These are phyloP conservation scores for Athrips mouffetella DNA, from an alignment of 2,888 invertebrate genomes.

Conservation along the genomic window DNA sequence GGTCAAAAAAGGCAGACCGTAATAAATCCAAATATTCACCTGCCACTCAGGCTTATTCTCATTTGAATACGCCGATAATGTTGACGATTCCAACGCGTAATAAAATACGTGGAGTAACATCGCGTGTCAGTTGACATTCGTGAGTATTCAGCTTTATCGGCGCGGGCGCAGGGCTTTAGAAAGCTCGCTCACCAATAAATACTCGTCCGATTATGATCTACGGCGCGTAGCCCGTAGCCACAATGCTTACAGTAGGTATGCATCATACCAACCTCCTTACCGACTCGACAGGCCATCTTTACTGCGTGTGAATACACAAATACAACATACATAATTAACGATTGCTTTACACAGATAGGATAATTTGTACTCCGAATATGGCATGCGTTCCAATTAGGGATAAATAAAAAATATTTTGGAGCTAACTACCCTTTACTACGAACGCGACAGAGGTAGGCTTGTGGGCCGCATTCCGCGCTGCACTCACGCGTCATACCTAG, in stretches of 20 bases:
- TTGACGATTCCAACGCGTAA: slow-evolving; percentile 41
- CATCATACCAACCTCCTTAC: slow-evolving; percentile 19
- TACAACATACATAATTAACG: slow-evolving; percentile 7
- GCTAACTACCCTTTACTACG: slow-evolving; percentile 23
- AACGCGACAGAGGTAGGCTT: slow-evolving; percentile 33
- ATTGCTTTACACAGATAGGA: background rate
- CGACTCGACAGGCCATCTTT: slow-evolving; percentile 21
- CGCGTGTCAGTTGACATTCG: slow-evolving; percentile 60
- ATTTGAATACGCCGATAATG: slow-evolving; percentile 34
- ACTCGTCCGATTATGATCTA: slow-evolving; percentile 76
- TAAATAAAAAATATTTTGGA: slow-evolving; percentile 24
- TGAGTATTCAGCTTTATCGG: slow-evolving; percentile 47
- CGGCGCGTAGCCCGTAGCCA: slow-evolving; percentile 69
- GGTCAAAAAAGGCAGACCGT: slow-evolving; percentile 30
- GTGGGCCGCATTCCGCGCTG: slow-evolving; percentile 48
- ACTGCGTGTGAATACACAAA: slow-evolving; percentile 25
- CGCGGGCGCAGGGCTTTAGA: slow-evolving; percentile 49
- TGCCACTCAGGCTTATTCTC: slow-evolving; percentile 40
- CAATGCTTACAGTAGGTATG: slow-evolving; percentile 38
- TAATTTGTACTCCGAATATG: background rate
- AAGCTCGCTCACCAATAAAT: slow-evolving; percentile 72
- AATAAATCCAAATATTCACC: slow-evolving; percentile 46
- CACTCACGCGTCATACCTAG: slow-evolving; percentile 52
- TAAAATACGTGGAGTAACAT: slow-evolving; percentile 45
- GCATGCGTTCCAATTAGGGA: slow-evolving; percentile 11